Base-by-base conservation (phyloP, 2,797 vertebrate species). In the Xiphorhynchus erythropygius region DNA sequence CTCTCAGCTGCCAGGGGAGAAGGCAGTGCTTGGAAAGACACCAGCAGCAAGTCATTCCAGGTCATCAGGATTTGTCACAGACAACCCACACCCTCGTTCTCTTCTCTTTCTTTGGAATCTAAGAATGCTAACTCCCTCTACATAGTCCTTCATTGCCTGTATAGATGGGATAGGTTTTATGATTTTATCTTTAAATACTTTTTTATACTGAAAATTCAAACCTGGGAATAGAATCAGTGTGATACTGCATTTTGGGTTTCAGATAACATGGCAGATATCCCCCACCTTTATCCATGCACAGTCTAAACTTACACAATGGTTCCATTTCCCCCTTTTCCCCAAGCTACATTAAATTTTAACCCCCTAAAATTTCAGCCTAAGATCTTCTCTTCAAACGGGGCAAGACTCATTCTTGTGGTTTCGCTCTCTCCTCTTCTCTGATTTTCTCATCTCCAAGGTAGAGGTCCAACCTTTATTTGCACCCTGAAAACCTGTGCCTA, bases 41-140 rank as follows among this genome's bases (percentile, higher is more conserved):
- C 3, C 15, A 37, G 42, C 33, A 78, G 33, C 3, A 23, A 63
- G 42, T 18, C 5, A 6, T 13, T 67, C 18, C 0, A 0, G 11
- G 18, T 74, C 84, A 27, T 8, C 44, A 68, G 63, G 18, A 12
- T 60, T 64, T 57, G 12, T 42, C 65, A 28, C 23, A 39, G 13
- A 25, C n/a, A 82, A 10, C n/a, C 27, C 53, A 39, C 1, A 2
- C 7, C 21, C 17, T 14, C 33, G 22, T 13, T 52, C 62, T 5
- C 18, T 62, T 12, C 25, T 90, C 11, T 25, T 59, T 44, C 46
- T 67, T 82, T 49, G 44, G 50, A 62, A 12, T 17, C 28, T 52
- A 37, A 13, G 7, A 3, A 4, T 2, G 0, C 18, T 15, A 32
- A 9, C 4, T 35, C 6, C 11, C 28, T 53, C 37, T 21, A 42